Percentiles rank a stretch among this genome's conserved stretches.
Evolutionary conservation across 2,797 vertebrate genomes (phyloP).

Genomic region (Diglossa cyanea): DNA sequence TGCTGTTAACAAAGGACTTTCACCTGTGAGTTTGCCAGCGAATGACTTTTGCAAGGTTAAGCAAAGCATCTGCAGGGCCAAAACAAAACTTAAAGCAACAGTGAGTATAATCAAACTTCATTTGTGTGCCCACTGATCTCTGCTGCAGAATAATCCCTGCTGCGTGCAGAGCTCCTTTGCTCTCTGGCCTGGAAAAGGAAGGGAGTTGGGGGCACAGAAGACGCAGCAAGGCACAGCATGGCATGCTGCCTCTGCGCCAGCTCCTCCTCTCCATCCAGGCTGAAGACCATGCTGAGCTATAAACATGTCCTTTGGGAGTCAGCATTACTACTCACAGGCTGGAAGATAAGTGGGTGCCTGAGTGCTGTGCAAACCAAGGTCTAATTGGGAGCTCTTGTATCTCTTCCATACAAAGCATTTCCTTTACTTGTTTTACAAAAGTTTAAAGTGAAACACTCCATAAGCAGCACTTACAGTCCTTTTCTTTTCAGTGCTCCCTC

Average conservation of each 20-base stretch:
- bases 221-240: rapidly evolving
- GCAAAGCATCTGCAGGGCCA: background rate
- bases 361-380: background rate
- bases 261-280: background rate
- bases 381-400: background rate
- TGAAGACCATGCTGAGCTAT: background rate
- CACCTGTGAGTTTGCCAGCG: rapidly evolving
- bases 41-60: background rate
- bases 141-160: background rate
- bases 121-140: background rate
- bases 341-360: background rate
- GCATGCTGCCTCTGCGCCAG: rapidly evolving
- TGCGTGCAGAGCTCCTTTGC: background rate
- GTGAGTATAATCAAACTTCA: background rate
- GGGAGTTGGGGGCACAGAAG: background rate
- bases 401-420: rapidly evolving
- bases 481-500: background rate
- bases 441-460: background rate
- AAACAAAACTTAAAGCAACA: background rate
- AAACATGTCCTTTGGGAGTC: background rate
- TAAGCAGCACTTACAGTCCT: background rate
- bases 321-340: background rate
- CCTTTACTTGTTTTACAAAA: background rate
- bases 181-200: background rate
- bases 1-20: conserved; percentile 10